phyloP scores from a whole-genome alignment of 2,888 invertebrate genomes.

The Tortricodes alternella region DNA sequence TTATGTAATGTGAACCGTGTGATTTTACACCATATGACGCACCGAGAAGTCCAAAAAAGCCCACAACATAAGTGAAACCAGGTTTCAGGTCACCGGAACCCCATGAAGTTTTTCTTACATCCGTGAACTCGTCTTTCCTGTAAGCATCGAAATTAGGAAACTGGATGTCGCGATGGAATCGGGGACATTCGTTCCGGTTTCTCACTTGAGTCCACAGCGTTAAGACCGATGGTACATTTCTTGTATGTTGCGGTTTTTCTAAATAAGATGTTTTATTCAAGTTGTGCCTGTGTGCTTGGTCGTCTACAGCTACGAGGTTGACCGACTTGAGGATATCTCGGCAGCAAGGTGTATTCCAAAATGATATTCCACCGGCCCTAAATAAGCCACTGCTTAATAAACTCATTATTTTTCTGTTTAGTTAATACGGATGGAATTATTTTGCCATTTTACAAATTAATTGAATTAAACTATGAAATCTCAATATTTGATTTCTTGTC shows the following conservation, averaged over 20 bases:
- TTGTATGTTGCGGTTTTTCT: slow-evolving; percentile 28
- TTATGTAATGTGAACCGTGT: slow-evolving; percentile 79
- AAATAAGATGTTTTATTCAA: not conserved
- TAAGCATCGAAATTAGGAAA: slow-evolving; percentile 65
- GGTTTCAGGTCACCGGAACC: slow-evolving; percentile 58
- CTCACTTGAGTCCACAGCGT: slow-evolving; percentile 63
- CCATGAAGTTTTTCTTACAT: slow-evolving; percentile 60
- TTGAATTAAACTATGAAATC: not conserved
- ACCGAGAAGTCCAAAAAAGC: slow-evolving; percentile 79
- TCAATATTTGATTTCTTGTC: slow-evolving; percentile 3
- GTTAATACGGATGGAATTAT: not conserved
- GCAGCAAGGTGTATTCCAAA: slow-evolving; percentile 43
- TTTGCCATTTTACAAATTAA: slow-evolving; percentile 11
- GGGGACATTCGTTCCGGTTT: slow-evolving; percentile 53
- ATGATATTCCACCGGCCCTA: slow-evolving; percentile 41
- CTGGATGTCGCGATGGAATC: slow-evolving; percentile 64
- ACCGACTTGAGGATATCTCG: slow-evolving; percentile 39
- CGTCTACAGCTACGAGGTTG: slow-evolving; percentile 21
- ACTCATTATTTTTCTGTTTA: slow-evolving; percentile 45
- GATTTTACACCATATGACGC: slow-evolving; percentile 85
- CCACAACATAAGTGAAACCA: slow-evolving; percentile 77
- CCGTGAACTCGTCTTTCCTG: slow-evolving; percentile 60
- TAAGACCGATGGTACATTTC: slow-evolving; percentile 35
- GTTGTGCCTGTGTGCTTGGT: slow-evolving; percentile 25
- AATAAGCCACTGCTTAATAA: slow-evolving; percentile 43